Conservation (phyloP, 1,140 invertebrate genomes). For the Cyclina sinensis region DNA sequence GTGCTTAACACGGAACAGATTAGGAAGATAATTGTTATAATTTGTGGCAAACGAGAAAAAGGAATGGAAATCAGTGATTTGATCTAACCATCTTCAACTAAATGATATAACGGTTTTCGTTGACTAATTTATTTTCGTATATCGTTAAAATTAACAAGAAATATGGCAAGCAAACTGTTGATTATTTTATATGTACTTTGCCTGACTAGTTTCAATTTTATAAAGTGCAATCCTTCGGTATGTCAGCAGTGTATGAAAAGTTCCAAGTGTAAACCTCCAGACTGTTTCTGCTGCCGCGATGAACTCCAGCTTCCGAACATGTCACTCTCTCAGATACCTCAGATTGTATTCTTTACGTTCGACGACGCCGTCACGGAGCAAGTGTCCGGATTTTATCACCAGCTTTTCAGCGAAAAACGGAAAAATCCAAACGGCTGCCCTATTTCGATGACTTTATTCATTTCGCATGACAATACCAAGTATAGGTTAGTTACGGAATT, state of each 20-base stretch:
- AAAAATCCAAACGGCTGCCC: slow-evolving; percentile 95
- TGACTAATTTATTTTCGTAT: no score
- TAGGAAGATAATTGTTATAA: background rate
- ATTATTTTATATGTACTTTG: background rate
- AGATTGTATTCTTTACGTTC: slow-evolving; percentile 82
- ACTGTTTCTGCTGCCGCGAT: slow-evolving; percentile 64
- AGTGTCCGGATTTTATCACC: slow-evolving; percentile 72
- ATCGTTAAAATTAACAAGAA: no score
- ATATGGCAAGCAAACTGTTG: background rate
- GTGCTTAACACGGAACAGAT: background rate
- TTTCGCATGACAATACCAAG: slow-evolving; percentile 93
- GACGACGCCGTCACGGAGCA: slow-evolving; percentile 80
- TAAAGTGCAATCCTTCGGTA: slow-evolving; percentile 30
- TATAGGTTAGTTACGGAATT: slow-evolving; percentile 94
- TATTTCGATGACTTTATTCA: slow-evolving; percentile 93
- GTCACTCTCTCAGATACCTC: slow-evolving; percentile 73
- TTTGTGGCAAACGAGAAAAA: background rate
- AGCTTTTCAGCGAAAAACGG: slow-evolving; percentile 85
- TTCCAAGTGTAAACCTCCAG: slow-evolving; percentile 42
- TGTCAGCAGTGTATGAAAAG: slow-evolving; percentile 48
- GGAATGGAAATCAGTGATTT: no score
- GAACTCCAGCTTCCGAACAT: slow-evolving; percentile 15
- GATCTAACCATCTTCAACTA: no score
- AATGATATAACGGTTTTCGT: no score
- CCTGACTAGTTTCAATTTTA: background rate